Evolutionary conservation across 2,113 vertebrate genomes (phyloP).

Genomic region (Thomomys bottae): DNA sequence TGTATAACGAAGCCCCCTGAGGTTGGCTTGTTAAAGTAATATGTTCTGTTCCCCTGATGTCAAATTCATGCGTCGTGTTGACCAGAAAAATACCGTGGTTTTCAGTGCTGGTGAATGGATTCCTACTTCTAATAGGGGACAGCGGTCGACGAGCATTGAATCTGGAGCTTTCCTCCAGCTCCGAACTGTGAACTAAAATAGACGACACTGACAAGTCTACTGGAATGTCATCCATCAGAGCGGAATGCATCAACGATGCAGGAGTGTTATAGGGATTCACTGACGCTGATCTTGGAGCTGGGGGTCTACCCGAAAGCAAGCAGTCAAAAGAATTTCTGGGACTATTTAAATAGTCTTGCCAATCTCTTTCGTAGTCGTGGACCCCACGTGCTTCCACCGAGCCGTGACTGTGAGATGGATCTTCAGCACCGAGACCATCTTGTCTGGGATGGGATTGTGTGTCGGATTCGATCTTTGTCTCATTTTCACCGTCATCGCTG

Average conservation of each 20-base stretch:
- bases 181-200: neutral
- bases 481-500: neutral
- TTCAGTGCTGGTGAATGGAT: slow-evolving; percentile 16
- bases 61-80: neutral
- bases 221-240: neutral
- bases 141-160: slow-evolving; percentile 34
- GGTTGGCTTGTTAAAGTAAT: neutral
- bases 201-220: neutral
- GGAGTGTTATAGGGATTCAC: neutral
- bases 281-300: neutral
- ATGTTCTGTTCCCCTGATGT: neutral
- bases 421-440: neutral
- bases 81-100: slow-evolving; percentile 7
- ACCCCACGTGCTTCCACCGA: neutral
- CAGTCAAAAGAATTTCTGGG: neutral
- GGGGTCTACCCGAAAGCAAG: slow-evolving; percentile 15
- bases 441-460: neutral
- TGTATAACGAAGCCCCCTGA: neutral
- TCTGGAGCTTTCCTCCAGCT: slow-evolving; percentile 43
- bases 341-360: slow-evolving; percentile 33
- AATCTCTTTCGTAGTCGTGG: slow-evolving; percentile 1
- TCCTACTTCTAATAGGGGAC: slow-evolving; percentile 63
- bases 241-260: neutral
- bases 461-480: neutral
- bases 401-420: neutral